These are phyloP conservation scores for Pantala flavescens DNA, from an alignment of 1,140 invertebrate genomes.

Conservation along the genomic window DNA sequence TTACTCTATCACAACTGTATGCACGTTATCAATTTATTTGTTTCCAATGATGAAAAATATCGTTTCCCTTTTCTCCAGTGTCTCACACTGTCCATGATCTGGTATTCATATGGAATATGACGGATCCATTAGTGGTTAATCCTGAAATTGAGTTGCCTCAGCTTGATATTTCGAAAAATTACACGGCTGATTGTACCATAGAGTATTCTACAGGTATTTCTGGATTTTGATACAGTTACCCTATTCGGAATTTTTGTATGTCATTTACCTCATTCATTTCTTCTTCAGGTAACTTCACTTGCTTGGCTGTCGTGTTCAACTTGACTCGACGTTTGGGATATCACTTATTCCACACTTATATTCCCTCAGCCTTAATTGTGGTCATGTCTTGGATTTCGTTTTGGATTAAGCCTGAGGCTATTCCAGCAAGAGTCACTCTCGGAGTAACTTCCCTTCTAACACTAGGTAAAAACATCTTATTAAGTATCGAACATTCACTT, in stretches of 20 bases:
- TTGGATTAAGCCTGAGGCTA: conserved; percentile 86
- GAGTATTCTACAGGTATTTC: conserved; percentile 69
- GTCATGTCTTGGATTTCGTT: conserved; percentile 91
- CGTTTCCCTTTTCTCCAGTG: conserved; percentile 48
- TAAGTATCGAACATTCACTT: background rate
- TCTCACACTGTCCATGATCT: conserved; percentile 75
- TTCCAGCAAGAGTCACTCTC: conserved; percentile 67
- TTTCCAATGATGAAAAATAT: too few species aligned
- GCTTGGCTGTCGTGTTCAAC: conserved; percentile 75
- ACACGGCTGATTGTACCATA: conserved; percentile 77
- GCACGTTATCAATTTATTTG: too few species aligned
- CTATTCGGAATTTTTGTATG: background rate
- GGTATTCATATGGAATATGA: conserved; percentile 80
- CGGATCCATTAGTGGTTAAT: conserved; percentile 75
- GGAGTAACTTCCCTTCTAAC: conserved; percentile 76
- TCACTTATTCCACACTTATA: conserved; percentile 83
- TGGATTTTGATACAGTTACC: conserved; percentile 13
- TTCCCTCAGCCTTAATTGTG: conserved; percentile 78
- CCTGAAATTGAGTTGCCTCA: conserved; percentile 77
- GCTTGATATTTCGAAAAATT: conserved; percentile 75
- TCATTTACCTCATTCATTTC: background rate
- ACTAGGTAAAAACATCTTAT: conserved; percentile 43
- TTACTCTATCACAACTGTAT: too few species aligned
- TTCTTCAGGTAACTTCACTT: conserved; percentile 68
- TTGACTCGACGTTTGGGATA: conserved; percentile 70